A percentile compares a stretch with the other conserved stretches of the same genome.
phyloP scores from a whole-genome alignment of 2,888 invertebrate species.

The Deroplatys truncata region DNA sequence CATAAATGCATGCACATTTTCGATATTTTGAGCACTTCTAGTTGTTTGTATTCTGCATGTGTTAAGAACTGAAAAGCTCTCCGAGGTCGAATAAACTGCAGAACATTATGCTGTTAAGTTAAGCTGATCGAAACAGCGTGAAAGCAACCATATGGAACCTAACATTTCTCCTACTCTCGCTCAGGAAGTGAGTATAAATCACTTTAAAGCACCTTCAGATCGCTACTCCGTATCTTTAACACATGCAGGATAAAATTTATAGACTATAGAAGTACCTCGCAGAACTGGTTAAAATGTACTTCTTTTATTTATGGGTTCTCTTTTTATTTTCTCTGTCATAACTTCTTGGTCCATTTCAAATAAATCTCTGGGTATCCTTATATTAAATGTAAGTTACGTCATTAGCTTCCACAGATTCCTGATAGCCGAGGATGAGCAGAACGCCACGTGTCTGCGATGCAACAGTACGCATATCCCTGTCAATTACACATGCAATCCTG shows the following conservation, averaged over 20 bases:
- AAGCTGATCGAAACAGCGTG: too few relatives aligned
- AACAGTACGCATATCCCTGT: too few relatives aligned
- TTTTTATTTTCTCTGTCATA: background rate
- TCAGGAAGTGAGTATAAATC: background rate
- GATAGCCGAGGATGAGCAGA: too few relatives aligned
- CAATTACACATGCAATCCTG: too few relatives aligned
- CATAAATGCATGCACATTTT: too few relatives aligned
- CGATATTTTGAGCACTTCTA: too few relatives aligned
- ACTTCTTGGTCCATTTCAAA: background rate
- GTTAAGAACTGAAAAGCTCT: too few relatives aligned
- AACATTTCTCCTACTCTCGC: background rate
- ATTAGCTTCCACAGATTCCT: background rate
- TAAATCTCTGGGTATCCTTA: background rate
- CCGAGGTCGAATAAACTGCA: too few relatives aligned
- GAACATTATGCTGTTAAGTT: too few relatives aligned
- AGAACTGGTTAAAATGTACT: background rate
- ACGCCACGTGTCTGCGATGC: too few relatives aligned
- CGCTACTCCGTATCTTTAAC: background rate
- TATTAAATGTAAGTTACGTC: background rate
- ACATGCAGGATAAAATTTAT: background rate
- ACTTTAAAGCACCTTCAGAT: background rate
- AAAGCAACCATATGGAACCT: too few relatives aligned
- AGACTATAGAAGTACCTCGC: background rate
- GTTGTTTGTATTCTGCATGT: too few relatives aligned
- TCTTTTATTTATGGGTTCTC: background rate